These are phyloP conservation scores for Baryphthengus martii DNA, from an alignment of 2,113 vertebrate genomes.

Conservation along the genomic window DNA sequence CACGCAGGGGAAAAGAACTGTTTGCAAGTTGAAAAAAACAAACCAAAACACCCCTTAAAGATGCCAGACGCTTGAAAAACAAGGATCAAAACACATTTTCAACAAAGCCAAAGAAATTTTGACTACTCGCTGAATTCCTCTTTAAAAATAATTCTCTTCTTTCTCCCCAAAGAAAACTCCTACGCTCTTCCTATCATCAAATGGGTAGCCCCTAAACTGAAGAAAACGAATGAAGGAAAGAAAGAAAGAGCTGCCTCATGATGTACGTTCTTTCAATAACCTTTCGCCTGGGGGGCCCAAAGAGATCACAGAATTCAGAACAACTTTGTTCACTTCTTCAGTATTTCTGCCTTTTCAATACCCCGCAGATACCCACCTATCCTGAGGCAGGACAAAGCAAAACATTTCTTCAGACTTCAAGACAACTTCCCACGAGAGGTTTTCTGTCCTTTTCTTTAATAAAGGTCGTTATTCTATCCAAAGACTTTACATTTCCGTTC, in stretches of 20 bases:
- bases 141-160: neutral
- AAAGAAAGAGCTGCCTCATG: neutral
- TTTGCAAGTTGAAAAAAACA: neutral
- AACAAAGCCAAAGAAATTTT: neutral
- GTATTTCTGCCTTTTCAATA: neutral
- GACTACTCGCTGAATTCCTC: neutral
- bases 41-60: fast-evolving
- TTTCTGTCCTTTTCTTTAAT: neutral
- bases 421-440: neutral
- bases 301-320: neutral
- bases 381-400: neutral
- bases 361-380: fast-evolving
- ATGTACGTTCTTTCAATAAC: neutral
- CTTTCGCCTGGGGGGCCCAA: neutral
- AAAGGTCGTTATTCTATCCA: neutral
- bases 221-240: neutral
- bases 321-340: neutral
- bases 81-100: neutral
- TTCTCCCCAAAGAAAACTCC: neutral
- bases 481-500: neutral
- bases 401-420: neutral
- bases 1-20: neutral
- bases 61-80: neutral
- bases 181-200: neutral
- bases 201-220: neutral